These are phyloP conservation scores for Drosophila kohkoa DNA, from an alignment of 1,140 invertebrate genomes.

Conservation along the genomic window DNA sequence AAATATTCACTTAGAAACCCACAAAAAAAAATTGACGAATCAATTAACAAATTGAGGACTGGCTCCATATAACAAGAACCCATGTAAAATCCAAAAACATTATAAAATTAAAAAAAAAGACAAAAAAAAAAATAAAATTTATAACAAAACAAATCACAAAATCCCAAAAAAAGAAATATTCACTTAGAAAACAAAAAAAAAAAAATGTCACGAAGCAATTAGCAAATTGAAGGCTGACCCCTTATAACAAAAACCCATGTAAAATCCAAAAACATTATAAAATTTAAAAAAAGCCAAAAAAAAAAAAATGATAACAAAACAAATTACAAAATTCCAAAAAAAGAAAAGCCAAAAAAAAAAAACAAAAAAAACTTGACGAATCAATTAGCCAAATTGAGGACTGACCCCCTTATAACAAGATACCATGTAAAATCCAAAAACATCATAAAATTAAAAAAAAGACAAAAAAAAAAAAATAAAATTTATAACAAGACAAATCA, in stretches of 20 bases:
- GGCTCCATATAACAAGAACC: not conserved
- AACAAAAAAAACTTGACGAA: not conserved
- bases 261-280: conserved; percentile 4
- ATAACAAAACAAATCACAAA: not conserved
- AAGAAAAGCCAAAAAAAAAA: no score
- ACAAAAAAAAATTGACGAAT: not conserved
- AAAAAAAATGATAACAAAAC: conserved; percentile 1
- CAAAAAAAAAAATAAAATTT: not conserved
- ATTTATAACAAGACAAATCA: not conserved
- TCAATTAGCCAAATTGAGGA: not conserved
- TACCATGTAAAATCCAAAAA: no score
- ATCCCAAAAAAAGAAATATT: not conserved
- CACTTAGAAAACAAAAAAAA: not conserved
- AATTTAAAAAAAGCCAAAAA: not conserved
- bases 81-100: not conserved
- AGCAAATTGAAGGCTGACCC: not conserved
- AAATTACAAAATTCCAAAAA: conserved; percentile 2
- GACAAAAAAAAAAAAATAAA: not conserved
- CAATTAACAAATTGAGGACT: not conserved
- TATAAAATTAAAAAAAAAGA: not conserved
- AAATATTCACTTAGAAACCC: not conserved
- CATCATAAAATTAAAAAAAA: not conserved
- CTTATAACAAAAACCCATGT: not conserved
- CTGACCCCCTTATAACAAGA: no score
- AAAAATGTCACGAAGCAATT: not conserved